A percentile compares a stretch with the other conserved stretches of the same genome.
phyloP scores from a whole-genome alignment of 1,140 invertebrate genomes.

The Mactra quadrangularis region DNA sequence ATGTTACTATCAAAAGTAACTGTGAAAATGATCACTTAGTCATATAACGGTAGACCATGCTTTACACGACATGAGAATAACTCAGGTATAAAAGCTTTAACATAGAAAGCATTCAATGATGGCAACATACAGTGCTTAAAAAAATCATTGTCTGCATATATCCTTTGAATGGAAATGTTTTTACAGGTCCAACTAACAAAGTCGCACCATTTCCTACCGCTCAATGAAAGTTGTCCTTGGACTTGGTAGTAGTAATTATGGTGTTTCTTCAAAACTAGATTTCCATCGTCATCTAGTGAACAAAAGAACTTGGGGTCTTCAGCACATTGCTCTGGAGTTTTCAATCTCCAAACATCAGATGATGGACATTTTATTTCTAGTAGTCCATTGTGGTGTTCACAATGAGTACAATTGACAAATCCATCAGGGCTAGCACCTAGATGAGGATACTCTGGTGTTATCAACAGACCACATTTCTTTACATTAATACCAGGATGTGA shows the following conservation, averaged over 20 bases:
- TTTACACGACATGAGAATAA: not conserved
- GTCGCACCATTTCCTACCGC: constrained; percentile 77
- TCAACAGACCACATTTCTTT: not conserved
- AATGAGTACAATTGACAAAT: constrained; percentile 17
- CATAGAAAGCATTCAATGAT: not conserved
- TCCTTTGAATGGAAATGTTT: constrained; percentile 11
- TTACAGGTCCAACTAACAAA: constrained; percentile 76
- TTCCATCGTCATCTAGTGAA: constrained; percentile 13
- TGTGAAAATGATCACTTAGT: too few species aligned
- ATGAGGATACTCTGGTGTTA: not conserved
- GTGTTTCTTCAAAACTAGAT: constrained; percentile 70
- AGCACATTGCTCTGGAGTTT: constrained; percentile 17
- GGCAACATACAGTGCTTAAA: not conserved
- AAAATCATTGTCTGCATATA: not conserved
- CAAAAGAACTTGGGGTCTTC: constrained; percentile 51
- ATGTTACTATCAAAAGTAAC: too few species aligned
- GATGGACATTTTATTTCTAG: constrained; percentile 61
- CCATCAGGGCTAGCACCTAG: constrained; percentile 50
- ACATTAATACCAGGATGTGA: constrained; percentile 8
- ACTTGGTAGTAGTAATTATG: constrained; percentile 83
- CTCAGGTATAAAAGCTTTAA: not conserved
- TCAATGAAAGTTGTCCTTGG: constrained; percentile 81
- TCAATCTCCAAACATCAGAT: constrained; percentile 11
- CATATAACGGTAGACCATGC: not conserved
- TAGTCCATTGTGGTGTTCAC: constrained; percentile 6